Evolutionary conservation across 37 sponge, comb jelly and placozoan genomes (phyloP).

Genomic region (Petrosia ficiformis): DNA sequence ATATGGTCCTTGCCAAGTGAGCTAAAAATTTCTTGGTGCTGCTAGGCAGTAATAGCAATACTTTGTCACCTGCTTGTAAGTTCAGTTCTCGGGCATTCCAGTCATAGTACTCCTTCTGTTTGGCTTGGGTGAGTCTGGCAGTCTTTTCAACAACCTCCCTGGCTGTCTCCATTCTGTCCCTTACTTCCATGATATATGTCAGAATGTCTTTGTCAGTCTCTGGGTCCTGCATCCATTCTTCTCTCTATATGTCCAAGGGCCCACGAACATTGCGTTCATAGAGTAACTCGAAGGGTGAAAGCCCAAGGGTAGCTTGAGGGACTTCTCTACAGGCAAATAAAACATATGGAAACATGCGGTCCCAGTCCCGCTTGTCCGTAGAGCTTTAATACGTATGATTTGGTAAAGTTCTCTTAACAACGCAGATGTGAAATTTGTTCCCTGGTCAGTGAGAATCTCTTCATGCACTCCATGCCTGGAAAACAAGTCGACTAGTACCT

Average conservation of each 20-base stretch:
- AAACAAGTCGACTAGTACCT: slow-evolving; percentile 40
- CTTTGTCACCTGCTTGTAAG: slow-evolving; percentile 50
- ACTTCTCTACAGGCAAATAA: slow-evolving; percentile 64
- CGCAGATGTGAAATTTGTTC: slow-evolving; percentile 39
- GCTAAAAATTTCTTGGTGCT: slow-evolving; percentile 17
- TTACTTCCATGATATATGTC: neutral
- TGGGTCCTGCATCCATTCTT: slow-evolving; percentile 26
- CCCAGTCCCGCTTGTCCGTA: slow-evolving; percentile 55
- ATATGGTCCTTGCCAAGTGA: slow-evolving; percentile 59
- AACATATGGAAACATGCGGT: slow-evolving; percentile 32
- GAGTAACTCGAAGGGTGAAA: slow-evolving; percentile 61
- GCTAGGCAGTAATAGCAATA: slow-evolving; percentile 51
- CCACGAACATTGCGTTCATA: slow-evolving; percentile 47
- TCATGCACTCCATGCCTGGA: slow-evolving; percentile 50
- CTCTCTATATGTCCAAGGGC: slow-evolving; percentile 44
- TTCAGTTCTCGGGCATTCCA: slow-evolving; percentile 7
- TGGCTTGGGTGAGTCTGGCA: slow-evolving; percentile 12
- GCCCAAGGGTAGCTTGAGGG: slow-evolving; percentile 45
- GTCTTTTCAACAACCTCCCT: slow-evolving; percentile 25
- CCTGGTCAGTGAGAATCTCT: slow-evolving; percentile 61
- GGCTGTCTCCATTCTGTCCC: slow-evolving; percentile 10
- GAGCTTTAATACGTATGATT: slow-evolving; percentile 45
- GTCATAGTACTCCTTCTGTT: slow-evolving; percentile 53
- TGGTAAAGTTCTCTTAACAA: slow-evolving; percentile 34
- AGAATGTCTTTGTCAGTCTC: neutral